Conservation (phyloP, 1,140 invertebrate species). For the Drosophila leontia region DNA sequence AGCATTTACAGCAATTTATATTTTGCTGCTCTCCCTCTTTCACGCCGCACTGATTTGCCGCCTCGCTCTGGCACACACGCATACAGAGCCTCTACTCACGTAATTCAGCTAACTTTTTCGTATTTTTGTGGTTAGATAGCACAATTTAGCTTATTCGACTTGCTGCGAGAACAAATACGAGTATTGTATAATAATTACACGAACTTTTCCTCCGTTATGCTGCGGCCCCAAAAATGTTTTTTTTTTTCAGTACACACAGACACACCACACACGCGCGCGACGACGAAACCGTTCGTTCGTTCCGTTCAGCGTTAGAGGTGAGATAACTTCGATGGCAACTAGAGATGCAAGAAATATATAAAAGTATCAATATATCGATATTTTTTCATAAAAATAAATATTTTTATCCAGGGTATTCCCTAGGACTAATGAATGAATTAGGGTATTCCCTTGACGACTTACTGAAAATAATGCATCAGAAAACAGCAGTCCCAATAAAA, state of each 20-base stretch:
- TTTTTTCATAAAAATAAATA: too few species aligned
- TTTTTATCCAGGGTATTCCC: too few species aligned
- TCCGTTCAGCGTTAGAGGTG: too few species aligned
- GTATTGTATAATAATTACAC: conserved; percentile 66
- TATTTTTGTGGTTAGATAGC: conserved; percentile 42
- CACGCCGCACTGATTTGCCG: conserved; percentile 63
- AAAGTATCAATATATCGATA: too few species aligned
- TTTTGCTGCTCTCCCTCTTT: conserved; percentile 51
- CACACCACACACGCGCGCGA: conserved; percentile 58
- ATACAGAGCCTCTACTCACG: conserved; percentile 59
- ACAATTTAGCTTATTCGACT: conserved; percentile 38
- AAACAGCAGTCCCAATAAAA: too few species aligned
- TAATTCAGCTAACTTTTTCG: conserved; percentile 52
- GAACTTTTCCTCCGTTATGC: conserved; percentile 47
- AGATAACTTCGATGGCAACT: too few species aligned
- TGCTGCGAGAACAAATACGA: conserved; percentile 42
- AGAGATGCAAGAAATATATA: too few species aligned
- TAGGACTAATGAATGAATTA: too few species aligned
- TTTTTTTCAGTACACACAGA: conserved; percentile 46
- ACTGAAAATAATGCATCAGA: too few species aligned
- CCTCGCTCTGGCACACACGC: conserved; percentile 66
- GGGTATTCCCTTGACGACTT: too few species aligned
- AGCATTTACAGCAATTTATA: conserved; percentile 59
- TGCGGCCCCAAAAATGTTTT: conserved; percentile 32
- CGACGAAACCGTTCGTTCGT: conserved; percentile 49